A percentile compares a stretch with the other conserved stretches of the same genome.
Conservation (phyloP, 2,113 vertebrate genomes). For the Eretmochelys imbricata region DNA sequence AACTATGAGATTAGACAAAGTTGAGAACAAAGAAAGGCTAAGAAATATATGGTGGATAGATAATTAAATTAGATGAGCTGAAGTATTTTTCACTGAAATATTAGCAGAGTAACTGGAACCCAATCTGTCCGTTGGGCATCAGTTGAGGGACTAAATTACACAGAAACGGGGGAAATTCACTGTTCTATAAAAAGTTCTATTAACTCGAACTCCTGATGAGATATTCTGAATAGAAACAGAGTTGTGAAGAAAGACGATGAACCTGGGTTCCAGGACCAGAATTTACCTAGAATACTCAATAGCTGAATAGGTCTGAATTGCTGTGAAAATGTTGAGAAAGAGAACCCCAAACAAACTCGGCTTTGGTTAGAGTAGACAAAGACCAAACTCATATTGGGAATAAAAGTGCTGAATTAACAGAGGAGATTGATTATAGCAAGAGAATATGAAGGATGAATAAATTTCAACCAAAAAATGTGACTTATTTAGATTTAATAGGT, state of each 20-base stretch:
- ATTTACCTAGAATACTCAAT: neutral
- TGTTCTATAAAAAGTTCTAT: neutral
- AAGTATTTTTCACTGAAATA: neutral
- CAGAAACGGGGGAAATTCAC: neutral
- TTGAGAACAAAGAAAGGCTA: neutral
- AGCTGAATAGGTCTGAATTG: neutral
- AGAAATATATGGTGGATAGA: neutral
- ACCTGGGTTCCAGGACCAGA: neutral
- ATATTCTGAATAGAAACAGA: neutral
- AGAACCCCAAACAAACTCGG: neutral
- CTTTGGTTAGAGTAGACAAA: fast-evolving
- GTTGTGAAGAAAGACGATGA: neutral
- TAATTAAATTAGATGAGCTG: neutral
- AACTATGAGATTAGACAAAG: neutral
- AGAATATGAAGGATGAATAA: conserved; percentile 16
- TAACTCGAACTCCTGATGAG: neutral
- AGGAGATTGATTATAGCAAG: neutral
- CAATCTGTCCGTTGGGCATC: neutral
- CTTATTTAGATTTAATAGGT: neutral
- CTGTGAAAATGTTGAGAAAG: neutral
- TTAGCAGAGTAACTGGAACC: fast-evolving
- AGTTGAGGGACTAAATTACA: neutral
- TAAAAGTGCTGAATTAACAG: neutral
- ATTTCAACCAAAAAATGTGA: conserved; percentile 41
- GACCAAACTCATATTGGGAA: neutral